These are phyloP conservation scores for Marisa cornuarietis DNA, from an alignment of 1,140 invertebrate species.

Conservation along the genomic window DNA sequence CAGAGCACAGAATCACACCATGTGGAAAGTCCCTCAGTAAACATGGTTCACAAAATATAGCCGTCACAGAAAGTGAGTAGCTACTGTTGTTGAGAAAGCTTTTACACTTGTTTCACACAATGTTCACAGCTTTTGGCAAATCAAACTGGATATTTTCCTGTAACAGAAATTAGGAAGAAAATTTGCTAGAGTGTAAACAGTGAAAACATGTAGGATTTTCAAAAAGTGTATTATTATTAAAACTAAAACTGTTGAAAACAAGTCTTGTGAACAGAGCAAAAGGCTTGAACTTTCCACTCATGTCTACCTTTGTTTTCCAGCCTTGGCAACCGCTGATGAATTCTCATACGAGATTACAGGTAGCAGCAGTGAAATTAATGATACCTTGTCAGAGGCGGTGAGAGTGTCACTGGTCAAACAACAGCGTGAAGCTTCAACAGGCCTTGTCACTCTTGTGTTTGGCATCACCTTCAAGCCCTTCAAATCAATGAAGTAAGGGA, in stretches of 20 bases:
- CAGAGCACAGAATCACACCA: conserved; percentile 42
- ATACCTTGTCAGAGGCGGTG: conserved; percentile 50
- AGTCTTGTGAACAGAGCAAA: too few relatives aligned
- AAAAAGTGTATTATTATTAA: conserved; percentile 3
- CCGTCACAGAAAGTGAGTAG: conserved; percentile 61
- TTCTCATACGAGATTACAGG: conserved; percentile 57
- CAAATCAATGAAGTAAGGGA: conserved; percentile 61
- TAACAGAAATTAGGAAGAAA: too few relatives aligned
- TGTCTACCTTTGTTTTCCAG: conserved; percentile 33
- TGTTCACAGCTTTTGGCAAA: too few relatives aligned
- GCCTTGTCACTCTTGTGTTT: conserved; percentile 61
- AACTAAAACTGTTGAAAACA: too few relatives aligned
- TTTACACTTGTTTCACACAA: too few relatives aligned
- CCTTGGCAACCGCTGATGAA: conserved; percentile 55
- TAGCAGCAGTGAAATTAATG: conserved; percentile 40
- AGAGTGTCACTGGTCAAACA: conserved; percentile 53
- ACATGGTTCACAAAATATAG: conserved; percentile 50
- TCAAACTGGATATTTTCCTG: too few relatives aligned
- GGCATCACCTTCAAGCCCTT: conserved; percentile 60
- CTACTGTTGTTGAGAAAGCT: too few relatives aligned
- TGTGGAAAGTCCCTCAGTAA: conserved; percentile 40
- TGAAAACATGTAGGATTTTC: not conserved
- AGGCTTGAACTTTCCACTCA: too few relatives aligned
- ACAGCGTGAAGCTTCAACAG: conserved; percentile 53
- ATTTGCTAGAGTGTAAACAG: too few relatives aligned